Conservation (phyloP, 2,888 invertebrate genomes). For the Zygothrica quintamaculata region DNA sequence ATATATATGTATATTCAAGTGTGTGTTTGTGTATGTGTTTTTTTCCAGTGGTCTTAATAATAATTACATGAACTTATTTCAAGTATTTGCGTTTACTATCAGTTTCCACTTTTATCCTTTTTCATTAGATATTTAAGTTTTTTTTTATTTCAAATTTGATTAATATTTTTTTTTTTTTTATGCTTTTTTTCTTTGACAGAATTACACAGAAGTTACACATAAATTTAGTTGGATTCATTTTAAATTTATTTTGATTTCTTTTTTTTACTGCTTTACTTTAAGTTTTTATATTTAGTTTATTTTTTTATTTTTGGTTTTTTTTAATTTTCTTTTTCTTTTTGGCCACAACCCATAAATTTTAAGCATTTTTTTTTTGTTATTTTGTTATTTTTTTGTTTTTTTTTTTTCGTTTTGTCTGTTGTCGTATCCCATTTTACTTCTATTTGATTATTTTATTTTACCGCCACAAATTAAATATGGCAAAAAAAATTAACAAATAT, state of each 20-base stretch:
- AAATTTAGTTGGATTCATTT: conserved; percentile 31
- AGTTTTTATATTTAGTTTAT: conserved; percentile 4
- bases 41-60: conserved; percentile 40
- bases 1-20: conserved; percentile 39
- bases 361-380: conserved; percentile 36
- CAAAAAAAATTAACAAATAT: conserved; percentile 26
- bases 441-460: conserved; percentile 63
- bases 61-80: conserved; percentile 63
- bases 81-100: conserved; percentile 51
- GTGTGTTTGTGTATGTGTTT: conserved; percentile 16
- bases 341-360: conserved; percentile 68
- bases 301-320: not conserved
- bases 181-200: conserved; percentile 35
- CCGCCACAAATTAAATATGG: conserved; percentile 68
- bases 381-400: conserved; percentile 14
- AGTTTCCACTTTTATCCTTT: conserved; percentile 41
- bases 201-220: conserved; percentile 42
- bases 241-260: conserved; percentile 3
- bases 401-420: conserved; percentile 7
- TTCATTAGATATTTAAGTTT: conserved; percentile 44
- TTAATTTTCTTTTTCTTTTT: conserved; percentile 12
- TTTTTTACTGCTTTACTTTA: conserved; percentile 7
- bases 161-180: not conserved
- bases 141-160: too few species aligned
- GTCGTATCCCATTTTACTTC: conserved; percentile 23